Evolutionary conservation across 53 echinoderm and acorn worm genomes (phyloP), one percentile per base, ranked within the genome.

Genomic region (Stichopus horrens): DNA sequence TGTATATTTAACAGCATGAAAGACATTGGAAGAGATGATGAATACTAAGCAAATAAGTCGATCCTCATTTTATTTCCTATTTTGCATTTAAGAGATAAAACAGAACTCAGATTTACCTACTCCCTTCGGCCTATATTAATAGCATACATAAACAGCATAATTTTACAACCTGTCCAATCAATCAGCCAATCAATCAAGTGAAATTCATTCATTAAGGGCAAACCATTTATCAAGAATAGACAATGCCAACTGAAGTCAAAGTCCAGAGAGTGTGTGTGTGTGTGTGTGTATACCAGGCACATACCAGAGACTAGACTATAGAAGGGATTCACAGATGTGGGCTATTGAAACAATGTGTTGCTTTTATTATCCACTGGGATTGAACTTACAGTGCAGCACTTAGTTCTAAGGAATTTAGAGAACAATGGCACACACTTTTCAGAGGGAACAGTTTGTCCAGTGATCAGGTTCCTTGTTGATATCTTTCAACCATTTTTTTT

Each of bases 181-280:
- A 79, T 77, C 63, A 10, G 16, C 16, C 77, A 77, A 79, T 81
- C 81, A 81, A 81, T 81, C 81, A 81, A 81, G 21, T 81, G 55
- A 81, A 81, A 81, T 81, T 81, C 56, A 56, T 20, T 81, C 57
- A 81, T 81, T 81, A 56, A 57, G 14, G 81, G 6, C 55, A 80
- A 55, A 80, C 56, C 80, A 80, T 80, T 80, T 80, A 80, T 56
- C 80, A 68, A 7, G 8, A 80, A 80, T 75, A 56, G 80, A 80
- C 56, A 58, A 20, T 80, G 54, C 55, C 19, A 80, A 20, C 9
- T 75, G 57, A 58, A 54, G 10, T n/a, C 80, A 80, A 80, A 80
- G 80, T 80, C 58, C 57, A 80, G 9, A 53, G 63, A 63, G 71
- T n/a, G 37, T 37, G 37, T 37, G 37, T 37, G 37, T 37, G 37